These are phyloP conservation scores for Pilophorus perplexus DNA, from an alignment of 2,888 invertebrate genomes.

Conservation along the genomic window DNA sequence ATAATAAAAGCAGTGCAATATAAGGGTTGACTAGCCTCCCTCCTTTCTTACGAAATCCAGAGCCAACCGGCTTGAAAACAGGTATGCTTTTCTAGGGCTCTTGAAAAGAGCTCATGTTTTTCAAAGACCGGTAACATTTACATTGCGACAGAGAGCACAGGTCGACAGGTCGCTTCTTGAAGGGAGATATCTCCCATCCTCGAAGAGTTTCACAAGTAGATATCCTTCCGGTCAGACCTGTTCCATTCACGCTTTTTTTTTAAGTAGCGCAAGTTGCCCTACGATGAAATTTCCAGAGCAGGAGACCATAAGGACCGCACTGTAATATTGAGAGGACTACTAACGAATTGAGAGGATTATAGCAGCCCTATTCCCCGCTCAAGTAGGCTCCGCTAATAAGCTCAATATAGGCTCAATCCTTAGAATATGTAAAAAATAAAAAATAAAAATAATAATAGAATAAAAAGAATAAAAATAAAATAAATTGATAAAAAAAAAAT, in stretches of 20 bases:
- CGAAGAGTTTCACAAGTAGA: constrained; percentile 30
- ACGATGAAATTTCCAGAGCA: too few relatives aligned
- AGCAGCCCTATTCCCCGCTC: too few relatives aligned
- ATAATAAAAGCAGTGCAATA: constrained; percentile 1
- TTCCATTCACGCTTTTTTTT: constrained; percentile 24
- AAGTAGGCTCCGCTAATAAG: too few relatives aligned
- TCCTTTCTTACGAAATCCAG: constrained; percentile 20
- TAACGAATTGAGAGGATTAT: too few relatives aligned
- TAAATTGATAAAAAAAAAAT: too few relatives aligned
- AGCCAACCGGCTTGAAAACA: constrained; percentile 3
- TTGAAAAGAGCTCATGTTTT: constrained; percentile 30
- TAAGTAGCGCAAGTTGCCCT: too few relatives aligned
- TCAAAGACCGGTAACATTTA: constrained; percentile 28
- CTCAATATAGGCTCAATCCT: too few relatives aligned
- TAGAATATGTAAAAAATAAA: too few relatives aligned
- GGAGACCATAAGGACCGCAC: too few relatives aligned
- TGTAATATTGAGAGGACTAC: too few relatives aligned
- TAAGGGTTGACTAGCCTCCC: constrained; percentile 16
- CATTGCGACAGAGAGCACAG: constrained; percentile 12
- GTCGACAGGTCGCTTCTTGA: constrained; percentile 29
- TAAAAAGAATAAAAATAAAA: too few relatives aligned
- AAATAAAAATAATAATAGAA: too few relatives aligned
- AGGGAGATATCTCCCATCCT: constrained; percentile 5
- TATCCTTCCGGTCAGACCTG: constrained; percentile 35
- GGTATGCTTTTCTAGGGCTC: constrained; percentile 15